These are phyloP conservation scores for Eriosoma lanigerum DNA, from an alignment of 1,140 invertebrate species.

Conservation along the genomic window DNA sequence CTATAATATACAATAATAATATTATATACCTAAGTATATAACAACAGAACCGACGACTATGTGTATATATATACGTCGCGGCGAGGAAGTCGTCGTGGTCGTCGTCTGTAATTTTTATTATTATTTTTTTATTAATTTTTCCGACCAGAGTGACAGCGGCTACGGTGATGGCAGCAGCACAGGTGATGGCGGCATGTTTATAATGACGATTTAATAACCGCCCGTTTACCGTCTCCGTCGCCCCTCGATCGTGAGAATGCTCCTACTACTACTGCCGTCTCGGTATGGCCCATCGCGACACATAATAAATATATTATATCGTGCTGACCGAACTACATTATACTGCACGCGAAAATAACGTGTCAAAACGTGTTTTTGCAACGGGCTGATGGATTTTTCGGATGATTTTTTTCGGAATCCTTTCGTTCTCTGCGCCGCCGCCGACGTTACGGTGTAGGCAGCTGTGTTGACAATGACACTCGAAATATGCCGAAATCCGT, in stretches of 20 bases:
- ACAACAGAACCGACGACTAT: slow-evolving; percentile 23
- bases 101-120: neutral
- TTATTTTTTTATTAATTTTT: slow-evolving; percentile 38
- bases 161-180: neutral
- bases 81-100: neutral
- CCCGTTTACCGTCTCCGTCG: slow-evolving; percentile 14
- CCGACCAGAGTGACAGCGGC: neutral
- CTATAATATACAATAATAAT: neutral
- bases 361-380: slow-evolving; percentile 47
- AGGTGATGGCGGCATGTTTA: neutral
- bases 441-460: neutral
- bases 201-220: slow-evolving; percentile 32
- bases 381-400: slow-evolving; percentile 31
- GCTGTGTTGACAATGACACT: slow-evolving; percentile 51
- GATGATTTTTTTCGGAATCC: slow-evolving; percentile 16
- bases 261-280: neutral
- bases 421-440: neutral
- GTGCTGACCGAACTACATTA: neutral
- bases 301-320: too few relatives aligned
- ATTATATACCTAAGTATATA: neutral
- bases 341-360: slow-evolving; percentile 4
- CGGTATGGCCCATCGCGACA: neutral
- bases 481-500: slow-evolving; percentile 33
- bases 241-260: slow-evolving; percentile 26
- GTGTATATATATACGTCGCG: too few relatives aligned